These are phyloP conservation scores for Hypocryptadius cinnamomeus DNA, from an alignment of 2,113 vertebrate genomes.

Conservation along the genomic window DNA sequence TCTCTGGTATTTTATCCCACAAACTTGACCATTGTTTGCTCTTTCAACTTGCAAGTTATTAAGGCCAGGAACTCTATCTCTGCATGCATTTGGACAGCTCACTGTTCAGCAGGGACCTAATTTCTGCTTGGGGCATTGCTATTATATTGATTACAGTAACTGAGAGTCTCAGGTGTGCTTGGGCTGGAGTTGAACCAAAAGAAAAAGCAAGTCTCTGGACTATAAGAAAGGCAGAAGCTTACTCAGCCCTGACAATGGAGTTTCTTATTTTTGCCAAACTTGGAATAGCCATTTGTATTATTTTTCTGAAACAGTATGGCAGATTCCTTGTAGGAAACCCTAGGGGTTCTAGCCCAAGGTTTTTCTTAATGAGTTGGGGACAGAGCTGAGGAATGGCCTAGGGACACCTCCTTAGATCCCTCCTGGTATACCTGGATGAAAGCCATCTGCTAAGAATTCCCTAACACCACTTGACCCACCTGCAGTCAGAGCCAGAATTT, in stretches of 20 bases:
- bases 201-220: background rate
- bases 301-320: background rate
- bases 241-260: background rate
- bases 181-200: background rate
- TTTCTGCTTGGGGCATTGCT: background rate
- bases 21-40: slow-evolving; percentile 7
- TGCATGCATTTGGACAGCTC: background rate
- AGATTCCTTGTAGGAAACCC: background rate
- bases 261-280: background rate
- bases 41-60: slow-evolving; percentile 8
- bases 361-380: background rate
- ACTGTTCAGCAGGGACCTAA: background rate
- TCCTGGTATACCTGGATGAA: background rate
- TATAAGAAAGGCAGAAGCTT: background rate
- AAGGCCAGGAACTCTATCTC: background rate
- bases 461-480: background rate
- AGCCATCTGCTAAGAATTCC: background rate
- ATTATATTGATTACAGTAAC: background rate
- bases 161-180: slow-evolving; percentile 28
- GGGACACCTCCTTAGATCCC: background rate
- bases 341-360: background rate
- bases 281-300: background rate
- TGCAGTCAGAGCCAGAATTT: background rate
- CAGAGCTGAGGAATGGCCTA: background rate
- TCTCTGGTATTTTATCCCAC: background rate